Conservation (phyloP, 2,113 vertebrate species). For the Ardeotis arabs region DNA sequence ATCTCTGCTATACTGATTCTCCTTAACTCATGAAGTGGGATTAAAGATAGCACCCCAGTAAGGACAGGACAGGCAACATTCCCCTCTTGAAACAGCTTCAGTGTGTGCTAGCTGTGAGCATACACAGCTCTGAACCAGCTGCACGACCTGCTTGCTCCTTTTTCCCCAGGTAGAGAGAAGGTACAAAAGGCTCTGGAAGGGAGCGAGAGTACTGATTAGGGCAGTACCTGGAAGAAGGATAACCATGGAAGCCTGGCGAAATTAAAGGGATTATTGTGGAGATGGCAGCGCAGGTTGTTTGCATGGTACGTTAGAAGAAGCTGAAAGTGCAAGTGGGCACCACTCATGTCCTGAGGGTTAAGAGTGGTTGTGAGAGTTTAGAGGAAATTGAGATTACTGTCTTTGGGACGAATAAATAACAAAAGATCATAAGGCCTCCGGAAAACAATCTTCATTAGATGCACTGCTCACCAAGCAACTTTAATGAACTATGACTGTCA, state of each 20-base stretch:
- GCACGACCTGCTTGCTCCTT: background rate
- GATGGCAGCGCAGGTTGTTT: background rate
- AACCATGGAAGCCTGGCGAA: background rate
- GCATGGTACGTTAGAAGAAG: background rate
- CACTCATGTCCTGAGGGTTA: background rate
- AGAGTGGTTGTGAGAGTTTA: background rate
- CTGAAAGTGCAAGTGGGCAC: background rate
- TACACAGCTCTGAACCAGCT: background rate
- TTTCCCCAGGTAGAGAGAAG: background rate
- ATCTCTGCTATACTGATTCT: background rate
- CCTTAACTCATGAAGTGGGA: background rate
- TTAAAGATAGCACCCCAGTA: background rate
- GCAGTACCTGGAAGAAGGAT: background rate
- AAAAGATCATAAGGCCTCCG: background rate
- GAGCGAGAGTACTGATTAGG: background rate
- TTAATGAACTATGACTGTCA: background rate
- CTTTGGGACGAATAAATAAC: background rate
- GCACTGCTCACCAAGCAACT: background rate
- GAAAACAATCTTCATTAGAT: conserved; percentile 1
- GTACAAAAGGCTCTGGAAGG: background rate
- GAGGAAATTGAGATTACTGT: background rate
- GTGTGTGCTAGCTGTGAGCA: background rate
- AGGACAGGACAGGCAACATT: background rate
- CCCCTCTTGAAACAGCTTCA: background rate
- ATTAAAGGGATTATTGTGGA: background rate